A percentile compares a stretch with the other conserved stretches of the same genome.
phyloP scores from a whole-genome alignment of 2,113 vertebrate species.

The Tragulus kanchil region DNA sequence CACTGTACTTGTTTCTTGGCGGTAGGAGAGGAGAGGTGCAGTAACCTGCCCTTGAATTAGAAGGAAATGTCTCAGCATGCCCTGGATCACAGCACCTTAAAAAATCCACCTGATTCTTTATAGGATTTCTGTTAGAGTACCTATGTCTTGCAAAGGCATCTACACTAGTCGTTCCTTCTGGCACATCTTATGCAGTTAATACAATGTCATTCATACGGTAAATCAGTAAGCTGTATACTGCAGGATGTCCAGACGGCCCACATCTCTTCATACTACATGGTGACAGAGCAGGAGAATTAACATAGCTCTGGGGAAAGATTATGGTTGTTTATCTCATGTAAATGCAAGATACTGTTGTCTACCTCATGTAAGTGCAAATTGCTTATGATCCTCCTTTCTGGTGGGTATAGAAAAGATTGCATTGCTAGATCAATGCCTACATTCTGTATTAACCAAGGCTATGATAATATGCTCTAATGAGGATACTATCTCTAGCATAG shows the following conservation, averaged over 20 bases:
- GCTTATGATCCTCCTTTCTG: not conserved
- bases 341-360: not conserved
- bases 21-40: not conserved
- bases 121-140: not conserved
- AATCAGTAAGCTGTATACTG: not conserved
- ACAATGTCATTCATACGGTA: not conserved
- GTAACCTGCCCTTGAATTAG: constrained; percentile 9
- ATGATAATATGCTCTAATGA: not conserved
- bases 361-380: not conserved
- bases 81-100: not conserved
- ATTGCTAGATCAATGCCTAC: not conserved
- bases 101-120: not conserved
- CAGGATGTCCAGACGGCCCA: not conserved
- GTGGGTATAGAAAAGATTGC: not conserved
- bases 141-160: not conserved
- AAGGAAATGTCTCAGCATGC: not conserved
- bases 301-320: not conserved
- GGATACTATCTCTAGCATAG: not conserved
- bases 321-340: too few species aligned
- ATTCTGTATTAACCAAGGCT: not conserved
- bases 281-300: not conserved
- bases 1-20: not conserved
- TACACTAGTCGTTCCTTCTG: not conserved
- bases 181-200: constrained; percentile 39
- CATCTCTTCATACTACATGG: not conserved